A percentile compares a stretch with the other conserved stretches of the same genome.
Evolutionary conservation across 2,797 vertebrate genomes (phyloP).

Genomic region (Crenichthys baileyi): DNA sequence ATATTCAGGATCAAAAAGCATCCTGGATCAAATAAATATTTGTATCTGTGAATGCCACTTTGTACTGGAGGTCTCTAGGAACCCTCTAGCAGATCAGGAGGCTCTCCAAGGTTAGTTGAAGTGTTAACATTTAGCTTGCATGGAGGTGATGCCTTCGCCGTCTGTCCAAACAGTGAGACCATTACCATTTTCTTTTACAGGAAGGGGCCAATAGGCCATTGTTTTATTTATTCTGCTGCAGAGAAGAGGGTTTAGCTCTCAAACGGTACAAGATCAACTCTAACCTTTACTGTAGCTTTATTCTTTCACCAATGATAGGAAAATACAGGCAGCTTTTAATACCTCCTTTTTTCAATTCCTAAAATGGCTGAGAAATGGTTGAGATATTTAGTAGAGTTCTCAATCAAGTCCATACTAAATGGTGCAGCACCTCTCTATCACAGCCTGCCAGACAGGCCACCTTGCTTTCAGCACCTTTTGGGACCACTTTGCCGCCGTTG

Average conservation of each 20-base stretch:
- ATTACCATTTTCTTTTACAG: constrained; percentile 20
- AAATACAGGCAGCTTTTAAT: not conserved
- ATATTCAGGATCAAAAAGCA: constrained; percentile 17
- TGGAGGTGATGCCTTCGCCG: constrained; percentile 8
- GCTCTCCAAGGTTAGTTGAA: constrained; percentile 6
- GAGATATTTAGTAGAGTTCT: not conserved
- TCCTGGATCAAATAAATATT: constrained; percentile 15
- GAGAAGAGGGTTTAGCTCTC: not conserved
- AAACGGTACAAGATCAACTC: not conserved
- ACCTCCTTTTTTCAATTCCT: not conserved
- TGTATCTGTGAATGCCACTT: constrained; percentile 16
- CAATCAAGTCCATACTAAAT: not conserved
- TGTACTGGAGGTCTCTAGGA: not conserved
- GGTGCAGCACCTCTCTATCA: constrained; percentile 31
- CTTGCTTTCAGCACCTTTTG: constrained; percentile 41
- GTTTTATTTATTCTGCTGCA: constrained; percentile 2
- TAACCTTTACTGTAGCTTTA: not conserved
- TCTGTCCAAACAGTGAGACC: constrained; percentile 17
- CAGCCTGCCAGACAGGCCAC: not conserved
- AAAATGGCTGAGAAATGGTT: not conserved
- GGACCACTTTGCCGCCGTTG: constrained; percentile 33
- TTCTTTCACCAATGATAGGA: not conserved
- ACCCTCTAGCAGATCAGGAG: not conserved
- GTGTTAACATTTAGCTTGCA: constrained; percentile 36
- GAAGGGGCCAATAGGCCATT: constrained; percentile 10